Evolutionary conservation across 2,888 invertebrate species (phyloP), one percentile per base, ranked within the genome.

Genomic region (Brassicogethes aeneus): DNA sequence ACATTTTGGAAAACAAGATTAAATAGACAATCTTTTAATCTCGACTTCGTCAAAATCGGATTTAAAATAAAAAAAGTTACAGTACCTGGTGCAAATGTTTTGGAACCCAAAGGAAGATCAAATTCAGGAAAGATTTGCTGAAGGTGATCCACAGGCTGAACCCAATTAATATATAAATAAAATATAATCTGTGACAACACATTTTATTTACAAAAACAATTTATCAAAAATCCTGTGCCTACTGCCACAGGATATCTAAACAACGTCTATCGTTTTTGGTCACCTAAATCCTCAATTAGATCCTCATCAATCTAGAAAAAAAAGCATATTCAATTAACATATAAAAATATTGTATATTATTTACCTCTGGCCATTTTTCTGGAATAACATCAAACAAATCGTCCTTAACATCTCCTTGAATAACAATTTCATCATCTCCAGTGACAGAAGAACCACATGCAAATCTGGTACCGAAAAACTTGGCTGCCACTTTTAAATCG

Each of bases 371-470:
- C 96, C 96, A 99, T 69, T 99, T 99, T 59, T 96, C 96, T 39
- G 95, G 93, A 62, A 99, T 90, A 50, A 97, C 82, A 72, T 99
- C 97, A 70, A 94, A 92, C 15, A 99, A 72, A 57, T 99, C 97
- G 74, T 97, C 96, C 70, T 97, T 96, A 1, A 97, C 94, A 71
- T 97, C 96, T 40, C 96, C 97, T 70, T 99, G 97, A 62, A 99
- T 95, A 35, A 99, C 97, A 62, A 99, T 97, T 71, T 99, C 99
- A 75, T 99, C 97, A 53, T 95, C 93, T 3, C 94, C 96, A 17
- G 96, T 96, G 1, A 99, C 95, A 7, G 97, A 97, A 3, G 95
- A 93, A n/a, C 97, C 97, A 70, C 97, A 99, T 3, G 97, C 95
- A 73, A 99, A 99, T 69, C 88, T 92, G 42, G 90, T 89, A 31